Percentiles rank a stretch among this genome's conserved stretches.
Conservation (phyloP, 2,888 invertebrate genomes). For the Halocaridina rubra region DNA sequence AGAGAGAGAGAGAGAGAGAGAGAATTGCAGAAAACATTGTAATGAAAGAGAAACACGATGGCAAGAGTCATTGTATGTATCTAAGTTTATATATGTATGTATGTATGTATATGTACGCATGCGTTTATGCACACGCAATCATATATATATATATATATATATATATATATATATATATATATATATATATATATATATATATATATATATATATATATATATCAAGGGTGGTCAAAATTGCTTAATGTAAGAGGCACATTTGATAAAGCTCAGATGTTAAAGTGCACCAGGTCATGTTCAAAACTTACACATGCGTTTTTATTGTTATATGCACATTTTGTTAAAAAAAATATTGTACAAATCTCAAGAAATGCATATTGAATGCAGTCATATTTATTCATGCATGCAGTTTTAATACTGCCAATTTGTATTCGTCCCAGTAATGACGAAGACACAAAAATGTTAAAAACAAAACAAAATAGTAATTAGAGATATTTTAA, state of each 20-base stretch:
- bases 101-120: too few relatives aligned
- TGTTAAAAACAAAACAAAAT: background rate
- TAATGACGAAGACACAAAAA: background rate
- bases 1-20: too few relatives aligned
- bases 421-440: background rate
- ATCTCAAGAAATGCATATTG: background rate
- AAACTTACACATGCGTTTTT: background rate
- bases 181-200: background rate
- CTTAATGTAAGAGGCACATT: background rate
- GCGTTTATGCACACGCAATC: background rate
- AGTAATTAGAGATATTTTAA: too few relatives aligned
- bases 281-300: too few relatives aligned
- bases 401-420: background rate
- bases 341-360: background rate
- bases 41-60: too few relatives aligned
- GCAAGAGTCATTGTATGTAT: too few relatives aligned
- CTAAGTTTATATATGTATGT: too few relatives aligned
- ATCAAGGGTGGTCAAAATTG: background rate
- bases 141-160: background rate
- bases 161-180: background rate
- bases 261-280: background rate
- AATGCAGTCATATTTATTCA: background rate
- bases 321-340: background rate
- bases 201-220: background rate
- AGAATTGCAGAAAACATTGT: too few relatives aligned